Evolutionary conservation across 2,888 invertebrate genomes (phyloP), one percentile per base, ranked within the genome.

Genomic region (Caenorhabditis uteleia): DNA sequence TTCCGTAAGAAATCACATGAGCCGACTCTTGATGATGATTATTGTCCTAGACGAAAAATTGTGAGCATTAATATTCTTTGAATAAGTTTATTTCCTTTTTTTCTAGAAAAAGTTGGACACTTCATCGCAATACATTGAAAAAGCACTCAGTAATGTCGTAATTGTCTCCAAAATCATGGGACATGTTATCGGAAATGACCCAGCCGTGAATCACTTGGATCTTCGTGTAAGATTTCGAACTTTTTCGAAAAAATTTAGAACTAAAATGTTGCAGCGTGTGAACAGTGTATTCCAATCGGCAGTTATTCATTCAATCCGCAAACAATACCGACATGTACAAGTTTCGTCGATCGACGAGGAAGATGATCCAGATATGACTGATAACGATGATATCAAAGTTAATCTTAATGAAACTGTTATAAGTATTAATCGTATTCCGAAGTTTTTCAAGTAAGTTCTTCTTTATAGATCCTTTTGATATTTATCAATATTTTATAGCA

Each of bases 241-340:
- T 26, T 25, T 25, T 42, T 26, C 7, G 7, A 10, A 10, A 10
- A 10, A 29, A 29, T 10, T 29, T 14, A 29, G n/a, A n/a, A 10
- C 31, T 42, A 25, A 7, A 42, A 3, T 8, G 5, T 31, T 44
- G 3, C 16, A 44, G 44, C 27, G 31, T 2, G 33, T 45, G 2
- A 45, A 33, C n/a, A 18, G 45, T 3, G 14, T 25, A 2, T 45
- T 45, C 18, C 31, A 21, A 4, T n/a, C 3, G 16, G 29, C 45
- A 2, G 20, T 18, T 33, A 8, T 45, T 5, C 45, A 45, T 18
- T 14, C 34, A 39, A 33, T 56, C 7, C 62, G 62, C 20, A 12
- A 38, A 1, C 47, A 51, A n/a, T 57, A 26, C 23, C 40, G 42
- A 4, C 36, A 48, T 33, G 31, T 62, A 8, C 56, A 48, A 51